phyloP scores from a whole-genome alignment of 2,113 vertebrate genomes.

The Poecilia latipinna region DNA sequence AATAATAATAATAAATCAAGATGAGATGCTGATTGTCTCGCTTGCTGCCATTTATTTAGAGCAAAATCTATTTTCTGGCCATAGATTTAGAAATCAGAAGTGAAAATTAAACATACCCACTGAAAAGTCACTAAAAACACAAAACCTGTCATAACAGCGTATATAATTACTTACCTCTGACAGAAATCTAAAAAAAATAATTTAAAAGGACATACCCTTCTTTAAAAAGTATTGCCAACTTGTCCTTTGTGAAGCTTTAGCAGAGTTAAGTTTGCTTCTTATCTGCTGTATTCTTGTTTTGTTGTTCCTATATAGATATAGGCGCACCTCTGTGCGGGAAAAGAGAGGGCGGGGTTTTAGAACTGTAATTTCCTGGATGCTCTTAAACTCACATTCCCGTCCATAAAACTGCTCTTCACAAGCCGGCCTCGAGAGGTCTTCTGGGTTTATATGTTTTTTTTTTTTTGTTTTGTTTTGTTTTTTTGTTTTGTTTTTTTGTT shows the following conservation, averaged over 20 bases:
- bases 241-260: background rate
- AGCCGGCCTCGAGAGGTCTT: background rate
- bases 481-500: too few species aligned
- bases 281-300: background rate
- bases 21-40: background rate
- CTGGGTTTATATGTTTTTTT: too few species aligned
- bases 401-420: background rate
- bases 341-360: background rate
- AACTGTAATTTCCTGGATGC: slow-evolving; percentile 19
- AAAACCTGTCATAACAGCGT: background rate
- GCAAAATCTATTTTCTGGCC: background rate
- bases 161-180: background rate
- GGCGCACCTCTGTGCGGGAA: slow-evolving; percentile 4
- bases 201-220: slow-evolving; percentile 18
- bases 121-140: background rate
- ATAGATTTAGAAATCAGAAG: background rate
- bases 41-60: background rate
- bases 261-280: background rate
- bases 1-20: background rate
- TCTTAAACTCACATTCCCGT: background rate
- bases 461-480: too few species aligned
- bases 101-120: background rate
- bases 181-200: background rate
- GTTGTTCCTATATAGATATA: background rate
- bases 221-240: background rate